Conservation (phyloP, 2,797 vertebrate genomes). For the Premnoplex brunnescens region DNA sequence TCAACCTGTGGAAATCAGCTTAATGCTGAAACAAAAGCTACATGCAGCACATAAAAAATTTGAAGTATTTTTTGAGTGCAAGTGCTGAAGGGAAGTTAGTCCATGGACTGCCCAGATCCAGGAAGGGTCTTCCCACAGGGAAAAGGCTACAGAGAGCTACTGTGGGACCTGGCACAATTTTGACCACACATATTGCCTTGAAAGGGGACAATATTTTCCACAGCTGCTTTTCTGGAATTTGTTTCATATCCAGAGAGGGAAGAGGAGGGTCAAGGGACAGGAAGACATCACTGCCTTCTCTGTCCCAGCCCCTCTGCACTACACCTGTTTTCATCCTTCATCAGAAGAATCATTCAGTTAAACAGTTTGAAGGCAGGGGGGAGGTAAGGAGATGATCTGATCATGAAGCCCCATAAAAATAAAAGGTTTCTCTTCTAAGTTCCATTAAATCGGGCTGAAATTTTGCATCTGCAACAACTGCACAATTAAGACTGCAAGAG, state of each 20-base stretch:
- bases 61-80: neutral
- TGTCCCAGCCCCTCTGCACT: neutral
- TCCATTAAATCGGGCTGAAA: neutral
- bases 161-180: rapidly evolving
- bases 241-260: neutral
- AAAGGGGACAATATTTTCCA: neutral
- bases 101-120: neutral
- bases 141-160: neutral
- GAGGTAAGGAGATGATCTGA: neutral
- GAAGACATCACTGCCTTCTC: neutral
- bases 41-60: neutral
- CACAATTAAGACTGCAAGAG: neutral
- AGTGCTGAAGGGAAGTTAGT: neutral
- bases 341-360: neutral
- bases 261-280: neutral
- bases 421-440: neutral
- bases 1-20: neutral
- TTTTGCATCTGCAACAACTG: neutral
- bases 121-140: neutral
- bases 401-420: neutral
- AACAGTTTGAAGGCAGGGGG: neutral
- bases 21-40: neutral
- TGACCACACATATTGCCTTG: neutral
- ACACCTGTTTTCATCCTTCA: neutral
- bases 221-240: neutral